A percentile compares a stretch with the other conserved stretches of the same genome.
These are phyloP conservation scores for Gasteruption jaculator DNA, from an alignment of 2,888 invertebrate species.

Conservation along the genomic window DNA sequence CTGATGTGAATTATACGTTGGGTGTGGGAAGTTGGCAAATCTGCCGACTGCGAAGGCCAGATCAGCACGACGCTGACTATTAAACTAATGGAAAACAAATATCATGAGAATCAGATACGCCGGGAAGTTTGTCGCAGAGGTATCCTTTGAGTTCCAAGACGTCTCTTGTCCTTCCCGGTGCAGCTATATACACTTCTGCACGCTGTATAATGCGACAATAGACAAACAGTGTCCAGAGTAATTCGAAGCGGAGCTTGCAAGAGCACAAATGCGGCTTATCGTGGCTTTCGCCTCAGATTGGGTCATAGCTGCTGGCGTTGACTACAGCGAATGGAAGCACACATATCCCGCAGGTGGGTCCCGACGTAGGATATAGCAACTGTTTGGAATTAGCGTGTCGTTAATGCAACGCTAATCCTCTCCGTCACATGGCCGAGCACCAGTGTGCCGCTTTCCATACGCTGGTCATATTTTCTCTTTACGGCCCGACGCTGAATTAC, in stretches of 20 bases:
- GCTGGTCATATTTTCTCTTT: too few relatives aligned
- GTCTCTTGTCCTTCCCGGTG: not conserved
- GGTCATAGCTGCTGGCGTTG: slow-evolving; percentile 19
- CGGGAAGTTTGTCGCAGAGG: not conserved
- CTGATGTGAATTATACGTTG: too few relatives aligned
- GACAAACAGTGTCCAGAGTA: slow-evolving; percentile 20
- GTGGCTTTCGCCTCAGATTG: slow-evolving; percentile 23
- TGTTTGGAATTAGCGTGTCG: slow-evolving; percentile 17
- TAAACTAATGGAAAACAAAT: too few relatives aligned
- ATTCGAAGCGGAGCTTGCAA: slow-evolving; percentile 20
- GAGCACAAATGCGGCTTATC: slow-evolving; percentile 24
- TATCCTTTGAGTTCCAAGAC: not conserved
- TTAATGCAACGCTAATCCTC: slow-evolving; percentile 21
- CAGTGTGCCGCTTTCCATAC: slow-evolving; percentile 7
- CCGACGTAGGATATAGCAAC: not conserved
- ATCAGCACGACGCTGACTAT: too few relatives aligned
- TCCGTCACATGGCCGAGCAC: slow-evolving; percentile 13
- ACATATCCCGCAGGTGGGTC: slow-evolving; percentile 19
- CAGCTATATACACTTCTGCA: not conserved
- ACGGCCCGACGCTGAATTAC: too few relatives aligned
- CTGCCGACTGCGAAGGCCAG: too few relatives aligned
- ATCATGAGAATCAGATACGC: too few relatives aligned
- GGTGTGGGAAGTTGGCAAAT: too few relatives aligned
- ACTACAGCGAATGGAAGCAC: slow-evolving; percentile 27
- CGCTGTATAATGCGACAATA: slow-evolving; percentile 2